These are phyloP conservation scores for Megatriorchis doriae DNA, from an alignment of 2,113 vertebrate species.

Conservation along the genomic window DNA sequence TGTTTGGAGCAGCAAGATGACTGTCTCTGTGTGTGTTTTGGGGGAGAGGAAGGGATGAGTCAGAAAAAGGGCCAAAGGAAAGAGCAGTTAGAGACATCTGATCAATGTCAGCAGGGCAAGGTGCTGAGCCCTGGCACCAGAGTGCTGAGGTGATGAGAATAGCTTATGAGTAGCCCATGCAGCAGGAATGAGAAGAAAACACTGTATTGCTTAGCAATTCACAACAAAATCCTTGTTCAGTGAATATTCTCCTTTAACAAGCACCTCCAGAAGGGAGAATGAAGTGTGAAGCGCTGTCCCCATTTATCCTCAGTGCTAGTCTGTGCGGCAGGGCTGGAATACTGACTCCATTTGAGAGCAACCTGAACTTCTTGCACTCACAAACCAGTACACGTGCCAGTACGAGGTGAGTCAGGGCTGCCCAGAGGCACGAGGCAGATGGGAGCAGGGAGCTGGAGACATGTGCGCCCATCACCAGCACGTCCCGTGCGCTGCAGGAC, in stretches of 20 bases:
- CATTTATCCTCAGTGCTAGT: not conserved
- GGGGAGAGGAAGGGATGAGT: not conserved
- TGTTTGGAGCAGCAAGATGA: not conserved
- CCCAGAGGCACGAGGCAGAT: not conserved
- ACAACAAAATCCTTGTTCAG: not conserved
- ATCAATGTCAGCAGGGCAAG: not conserved
- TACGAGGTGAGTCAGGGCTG: not conserved
- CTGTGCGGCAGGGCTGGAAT: not conserved
- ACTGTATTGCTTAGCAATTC: not conserved
- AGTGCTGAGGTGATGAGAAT: not conserved
- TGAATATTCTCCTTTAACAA: not conserved
- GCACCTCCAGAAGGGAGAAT: not conserved
- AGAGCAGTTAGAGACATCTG: not conserved
- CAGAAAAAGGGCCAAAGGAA: not conserved
- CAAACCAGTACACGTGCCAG: rapidly evolving
- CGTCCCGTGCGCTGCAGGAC: not conserved
- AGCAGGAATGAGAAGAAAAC: not conserved
- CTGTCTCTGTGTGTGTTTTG: not conserved
- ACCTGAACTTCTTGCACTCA: not conserved
- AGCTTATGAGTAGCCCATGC: not conserved
- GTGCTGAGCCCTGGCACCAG: not conserved
- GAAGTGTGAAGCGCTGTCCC: not conserved
- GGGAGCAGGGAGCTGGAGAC: not conserved
- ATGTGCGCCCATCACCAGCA: rapidly evolving
- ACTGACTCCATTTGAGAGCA: not conserved